Conservation (phyloP, 2,113 vertebrate genomes). For the Calidris pugnax region DNA sequence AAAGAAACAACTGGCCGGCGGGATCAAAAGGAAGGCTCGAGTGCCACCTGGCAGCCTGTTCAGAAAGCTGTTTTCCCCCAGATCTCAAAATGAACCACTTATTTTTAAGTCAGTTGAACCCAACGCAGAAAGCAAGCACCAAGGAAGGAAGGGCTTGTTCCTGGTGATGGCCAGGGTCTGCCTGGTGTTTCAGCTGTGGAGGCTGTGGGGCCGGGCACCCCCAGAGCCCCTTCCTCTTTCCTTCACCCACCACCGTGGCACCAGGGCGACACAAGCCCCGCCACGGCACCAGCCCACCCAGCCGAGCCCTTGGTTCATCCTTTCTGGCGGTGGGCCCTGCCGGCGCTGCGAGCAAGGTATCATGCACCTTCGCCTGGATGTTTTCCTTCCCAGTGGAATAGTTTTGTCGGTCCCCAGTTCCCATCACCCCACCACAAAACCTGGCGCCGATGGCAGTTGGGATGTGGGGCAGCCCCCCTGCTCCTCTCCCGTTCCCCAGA, state of each 20-base stretch:
- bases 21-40: background rate
- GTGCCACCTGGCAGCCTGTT: rapidly evolving
- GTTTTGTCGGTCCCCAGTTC: background rate
- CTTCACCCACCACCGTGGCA: rapidly evolving
- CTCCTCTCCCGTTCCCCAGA: background rate
- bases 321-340: rapidly evolving
- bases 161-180: background rate
- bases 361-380: rapidly evolving
- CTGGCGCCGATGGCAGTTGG: background rate
- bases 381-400: background rate
- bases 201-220: rapidly evolving
- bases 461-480: background rate
- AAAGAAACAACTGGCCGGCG: rapidly evolving
- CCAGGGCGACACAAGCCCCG: background rate
- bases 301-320: background rate
- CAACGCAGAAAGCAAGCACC: background rate
- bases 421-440: background rate
- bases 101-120: background rate
- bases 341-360: rapidly evolving
- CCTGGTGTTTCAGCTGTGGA: background rate
- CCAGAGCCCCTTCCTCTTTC: background rate
- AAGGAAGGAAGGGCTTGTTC: background rate
- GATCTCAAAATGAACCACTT: background rate
- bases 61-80: background rate
- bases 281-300: rapidly evolving